Evolutionary conservation across 2,113 vertebrate species (phyloP).

Genomic region (Corythornis vintsioides): DNA sequence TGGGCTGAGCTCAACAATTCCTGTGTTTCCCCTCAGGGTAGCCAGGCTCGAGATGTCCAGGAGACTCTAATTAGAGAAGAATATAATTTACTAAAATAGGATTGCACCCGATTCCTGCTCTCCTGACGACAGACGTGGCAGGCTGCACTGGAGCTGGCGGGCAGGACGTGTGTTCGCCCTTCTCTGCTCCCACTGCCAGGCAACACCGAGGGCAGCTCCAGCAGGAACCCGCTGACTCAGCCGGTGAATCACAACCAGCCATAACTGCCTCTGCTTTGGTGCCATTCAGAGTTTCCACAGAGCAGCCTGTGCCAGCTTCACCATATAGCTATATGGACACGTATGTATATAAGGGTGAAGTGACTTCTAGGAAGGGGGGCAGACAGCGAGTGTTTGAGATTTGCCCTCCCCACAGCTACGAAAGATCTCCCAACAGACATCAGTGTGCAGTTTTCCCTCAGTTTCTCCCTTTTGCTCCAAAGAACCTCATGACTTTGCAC

Average conservation of each 20-base stretch:
- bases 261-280: neutral
- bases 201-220: neutral
- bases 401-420: neutral
- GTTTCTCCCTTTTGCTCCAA: neutral
- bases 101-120: conserved; percentile 34
- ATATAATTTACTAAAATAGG: conserved; percentile 26
- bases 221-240: neutral
- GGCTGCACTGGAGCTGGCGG: neutral
- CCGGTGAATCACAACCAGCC: neutral
- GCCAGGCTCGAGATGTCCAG: neutral
- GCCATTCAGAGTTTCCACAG: neutral
- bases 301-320: neutral
- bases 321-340: neutral
- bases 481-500: neutral
- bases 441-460: neutral
- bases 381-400: neutral
- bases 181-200: neutral
- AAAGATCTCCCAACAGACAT: neutral
- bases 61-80: conserved; percentile 37
- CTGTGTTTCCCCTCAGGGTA: neutral
- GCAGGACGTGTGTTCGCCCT: neutral
- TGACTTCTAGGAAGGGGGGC: neutral
- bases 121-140: neutral
- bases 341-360: rapidly evolving
- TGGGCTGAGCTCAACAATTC: neutral